Base-by-base conservation (phyloP, 2,888 invertebrate genomes). In the Serrognathus titanus region DNA sequence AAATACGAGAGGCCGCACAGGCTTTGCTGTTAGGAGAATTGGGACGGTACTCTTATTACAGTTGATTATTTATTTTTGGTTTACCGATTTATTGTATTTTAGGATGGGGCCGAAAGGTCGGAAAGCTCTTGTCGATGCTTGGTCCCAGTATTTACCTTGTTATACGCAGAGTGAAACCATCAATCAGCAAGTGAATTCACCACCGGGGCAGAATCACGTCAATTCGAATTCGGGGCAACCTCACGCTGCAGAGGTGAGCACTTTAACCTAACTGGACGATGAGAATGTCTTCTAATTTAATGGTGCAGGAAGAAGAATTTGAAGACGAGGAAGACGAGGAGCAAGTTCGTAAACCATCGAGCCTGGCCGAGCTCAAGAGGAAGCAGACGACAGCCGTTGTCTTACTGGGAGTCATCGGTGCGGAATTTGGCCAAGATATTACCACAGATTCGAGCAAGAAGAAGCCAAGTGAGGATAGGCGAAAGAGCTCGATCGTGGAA, bases 361-460 rank as follows among this genome's bases (percentile, higher is more conserved):
- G 91, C 61, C 80, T 89, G 2, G 89, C 91, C 0, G 94, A 95
- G 76, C 76, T 94, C 51, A 93, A 94, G 66, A 84, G 97, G 5
- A 96, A 97, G 70, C 97, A 99, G 77, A 96, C 97, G 0, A 97
- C 98, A 0, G 94, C 99, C 0, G 96, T 99, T 0, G 95, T 99
- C 3, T 79, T 99, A 51, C 78, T 99, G 40, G 98, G 97, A 0
- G 98, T 99, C 0, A 94, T 99, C 52, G 99, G 99, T 0, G 95
- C 98, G 0, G 97, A 99, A 78, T 99, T 98, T 72, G 98, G 98
- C 0, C 95, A 96, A 73, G 98, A 98, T 72, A 92, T 97, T 50
- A 85, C 89, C 1, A 79, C 81, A 0, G 82, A 82, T 4, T 79
- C 81, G 35, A 84, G 82, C 67, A 86, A 85, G 66, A 79, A 83